phyloP scores from a whole-genome alignment of 1,140 invertebrate species.

The Pinna nobilis region DNA sequence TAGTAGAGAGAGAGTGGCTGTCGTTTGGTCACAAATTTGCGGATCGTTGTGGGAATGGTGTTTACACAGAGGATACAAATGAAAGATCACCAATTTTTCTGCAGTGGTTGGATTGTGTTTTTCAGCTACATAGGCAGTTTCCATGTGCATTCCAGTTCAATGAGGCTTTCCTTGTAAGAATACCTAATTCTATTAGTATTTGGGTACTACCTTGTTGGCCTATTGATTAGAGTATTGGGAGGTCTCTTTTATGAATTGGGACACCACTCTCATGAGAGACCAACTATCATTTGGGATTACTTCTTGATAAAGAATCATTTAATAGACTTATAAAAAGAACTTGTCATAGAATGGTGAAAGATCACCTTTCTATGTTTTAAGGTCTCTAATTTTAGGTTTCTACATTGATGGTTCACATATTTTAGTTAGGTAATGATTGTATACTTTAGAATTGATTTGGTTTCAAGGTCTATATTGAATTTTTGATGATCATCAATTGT shows the following conservation, averaged over 20 bases:
- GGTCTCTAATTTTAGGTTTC: no score
- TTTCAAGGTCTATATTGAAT: no score
- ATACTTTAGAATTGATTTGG: no score
- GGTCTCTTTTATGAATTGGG: no score
- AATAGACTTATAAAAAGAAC: no score
- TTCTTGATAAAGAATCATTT: no score
- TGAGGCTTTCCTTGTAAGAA: conserved; percentile 90
- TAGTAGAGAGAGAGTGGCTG: conserved; percentile 96
- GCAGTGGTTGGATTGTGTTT: conserved; percentile 97
- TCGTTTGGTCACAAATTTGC: conserved; percentile 98
- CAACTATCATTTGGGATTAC: neutral
- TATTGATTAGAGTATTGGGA: neutral
- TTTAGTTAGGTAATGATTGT: no score
- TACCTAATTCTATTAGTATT: neutral
- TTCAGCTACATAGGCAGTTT: conserved; percentile 93
- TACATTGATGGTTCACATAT: no score
- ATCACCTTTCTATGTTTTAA: no score
- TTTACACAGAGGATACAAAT: conserved; percentile 88
- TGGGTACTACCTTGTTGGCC: neutral
- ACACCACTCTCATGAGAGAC: no score
- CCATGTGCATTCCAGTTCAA: conserved; percentile 97
- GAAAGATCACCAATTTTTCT: conserved; percentile 97
- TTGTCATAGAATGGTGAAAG: no score
- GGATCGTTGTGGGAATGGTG: conserved; percentile 92
- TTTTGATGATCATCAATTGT: no score